Percentiles rank a stretch among this genome's conserved stretches.
Evolutionary conservation across 1,140 invertebrate genomes (phyloP).

Genomic region (Ditylenchus dipsaci): DNA sequence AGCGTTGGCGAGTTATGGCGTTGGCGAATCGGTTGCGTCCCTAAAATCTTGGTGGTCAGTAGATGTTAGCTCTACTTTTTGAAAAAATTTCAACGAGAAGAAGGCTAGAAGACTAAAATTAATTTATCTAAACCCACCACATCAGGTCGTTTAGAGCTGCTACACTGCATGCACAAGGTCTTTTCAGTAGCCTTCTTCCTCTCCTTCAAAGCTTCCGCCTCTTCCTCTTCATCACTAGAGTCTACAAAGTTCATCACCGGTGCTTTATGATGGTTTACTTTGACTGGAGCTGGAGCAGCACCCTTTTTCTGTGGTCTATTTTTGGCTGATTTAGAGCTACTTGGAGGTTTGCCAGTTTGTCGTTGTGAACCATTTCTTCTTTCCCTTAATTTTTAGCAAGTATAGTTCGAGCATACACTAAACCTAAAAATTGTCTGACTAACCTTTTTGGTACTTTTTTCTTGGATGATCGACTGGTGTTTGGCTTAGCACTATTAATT

Average conservation of each 20-base stretch:
- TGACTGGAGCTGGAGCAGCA: background rate
- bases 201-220: conserved; percentile 26
- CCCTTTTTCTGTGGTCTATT: background rate
- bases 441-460: background rate
- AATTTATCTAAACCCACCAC: conserved; percentile 32
- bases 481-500: background rate
- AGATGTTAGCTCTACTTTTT: too few species aligned
- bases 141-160: conserved; percentile 46
- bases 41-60: too few species aligned
- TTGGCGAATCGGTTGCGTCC: too few species aligned
- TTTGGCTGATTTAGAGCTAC: background rate
- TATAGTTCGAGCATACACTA: too few species aligned
- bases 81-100: too few species aligned
- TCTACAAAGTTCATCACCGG: conserved; percentile 7
- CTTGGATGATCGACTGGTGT: conserved; percentile 9
- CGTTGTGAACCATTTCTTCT: background rate
- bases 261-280: background rate
- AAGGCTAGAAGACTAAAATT: too few species aligned
- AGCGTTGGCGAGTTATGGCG: too few species aligned
- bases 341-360: background rate
- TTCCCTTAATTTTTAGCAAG: background rate
- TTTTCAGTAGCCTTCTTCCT: conserved; percentile 49
- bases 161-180: conserved; percentile 44
- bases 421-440: too few species aligned
- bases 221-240: conserved; percentile 44